These are phyloP conservation scores for Brevipalpus yothersi DNA, from an alignment of 1,140 invertebrate species.

Conservation along the genomic window DNA sequence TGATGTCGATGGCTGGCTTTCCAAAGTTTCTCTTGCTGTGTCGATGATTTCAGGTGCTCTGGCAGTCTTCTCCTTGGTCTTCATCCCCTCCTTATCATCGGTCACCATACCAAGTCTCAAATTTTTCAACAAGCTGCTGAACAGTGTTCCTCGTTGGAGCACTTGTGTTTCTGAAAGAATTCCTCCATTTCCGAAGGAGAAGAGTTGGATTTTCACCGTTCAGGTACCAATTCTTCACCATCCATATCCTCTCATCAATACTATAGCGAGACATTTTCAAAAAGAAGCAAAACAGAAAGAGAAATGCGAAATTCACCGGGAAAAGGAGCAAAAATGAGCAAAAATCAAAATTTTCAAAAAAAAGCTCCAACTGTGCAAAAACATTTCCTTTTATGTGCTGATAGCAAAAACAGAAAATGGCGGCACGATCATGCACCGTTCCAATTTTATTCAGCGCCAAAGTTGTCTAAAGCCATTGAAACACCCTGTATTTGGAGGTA, in stretches of 20 bases:
- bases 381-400: too few species aligned
- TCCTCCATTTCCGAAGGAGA: not conserved
- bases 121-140: not conserved
- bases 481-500: too few species aligned
- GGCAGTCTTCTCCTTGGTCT: not conserved
- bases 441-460: too few species aligned
- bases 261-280: not conserved
- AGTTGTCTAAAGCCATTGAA: too few species aligned
- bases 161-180: not conserved
- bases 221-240: not conserved
- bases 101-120: not conserved
- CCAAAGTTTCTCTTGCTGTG: not conserved
- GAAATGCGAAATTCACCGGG: too few species aligned
- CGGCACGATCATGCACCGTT: too few species aligned
- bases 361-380: too few species aligned
- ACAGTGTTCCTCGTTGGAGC: not conserved
- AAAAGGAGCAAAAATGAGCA: too few species aligned
- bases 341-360: too few species aligned
- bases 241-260: not conserved
- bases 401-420: too few species aligned
- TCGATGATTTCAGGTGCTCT: not conserved
- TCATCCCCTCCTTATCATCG: not conserved
- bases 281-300: too few species aligned
- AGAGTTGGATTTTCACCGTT: not conserved
- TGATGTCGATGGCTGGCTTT: not conserved